Conservation (phyloP, 2,113 vertebrate genomes). For the Sinocyclocheilus rhinocerous region DNA sequence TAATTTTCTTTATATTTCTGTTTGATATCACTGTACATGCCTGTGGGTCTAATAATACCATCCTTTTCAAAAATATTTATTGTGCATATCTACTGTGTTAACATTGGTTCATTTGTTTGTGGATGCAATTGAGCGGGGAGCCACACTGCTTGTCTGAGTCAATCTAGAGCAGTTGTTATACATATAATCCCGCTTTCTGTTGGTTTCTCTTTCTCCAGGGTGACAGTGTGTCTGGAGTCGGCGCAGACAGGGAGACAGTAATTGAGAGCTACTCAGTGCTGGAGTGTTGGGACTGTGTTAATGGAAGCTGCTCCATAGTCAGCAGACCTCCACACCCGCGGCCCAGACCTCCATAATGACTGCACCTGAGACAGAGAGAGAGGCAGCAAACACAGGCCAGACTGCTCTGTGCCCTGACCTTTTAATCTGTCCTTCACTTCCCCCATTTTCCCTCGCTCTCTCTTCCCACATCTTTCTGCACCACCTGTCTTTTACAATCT, state of each 20-base stretch:
- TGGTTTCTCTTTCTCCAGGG: constrained; percentile 32
- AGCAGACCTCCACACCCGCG: constrained; percentile 49
- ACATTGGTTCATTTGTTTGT: background rate
- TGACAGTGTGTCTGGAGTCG: constrained; percentile 43
- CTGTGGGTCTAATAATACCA: constrained; percentile 14
- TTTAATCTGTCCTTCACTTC: constrained; percentile 54
- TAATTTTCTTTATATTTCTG: background rate
- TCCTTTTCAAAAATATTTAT: background rate
- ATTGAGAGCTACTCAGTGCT: constrained; percentile 53
- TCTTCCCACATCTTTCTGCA: constrained; percentile 32
- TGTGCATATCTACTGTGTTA: background rate
- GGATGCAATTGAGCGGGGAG: background rate
- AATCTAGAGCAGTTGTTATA: constrained; percentile 7
- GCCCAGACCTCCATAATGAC: constrained; percentile 51
- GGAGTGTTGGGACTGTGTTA: constrained; percentile 47
- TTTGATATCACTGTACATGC: background rate
- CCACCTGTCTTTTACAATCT: constrained; percentile 34
- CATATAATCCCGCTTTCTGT: constrained; percentile 12
- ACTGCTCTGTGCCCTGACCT: constrained; percentile 53
- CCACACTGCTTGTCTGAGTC: constrained; percentile 4
- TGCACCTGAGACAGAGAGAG: constrained; percentile 48
- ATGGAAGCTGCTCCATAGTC: constrained; percentile 54
- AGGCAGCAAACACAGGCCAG: constrained; percentile 52
- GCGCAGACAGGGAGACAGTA: constrained; percentile 42
- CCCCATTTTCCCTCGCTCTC: constrained; percentile 36